Conservation (phyloP, 2,888 invertebrate species). For the Drosophila acutilabella region DNA sequence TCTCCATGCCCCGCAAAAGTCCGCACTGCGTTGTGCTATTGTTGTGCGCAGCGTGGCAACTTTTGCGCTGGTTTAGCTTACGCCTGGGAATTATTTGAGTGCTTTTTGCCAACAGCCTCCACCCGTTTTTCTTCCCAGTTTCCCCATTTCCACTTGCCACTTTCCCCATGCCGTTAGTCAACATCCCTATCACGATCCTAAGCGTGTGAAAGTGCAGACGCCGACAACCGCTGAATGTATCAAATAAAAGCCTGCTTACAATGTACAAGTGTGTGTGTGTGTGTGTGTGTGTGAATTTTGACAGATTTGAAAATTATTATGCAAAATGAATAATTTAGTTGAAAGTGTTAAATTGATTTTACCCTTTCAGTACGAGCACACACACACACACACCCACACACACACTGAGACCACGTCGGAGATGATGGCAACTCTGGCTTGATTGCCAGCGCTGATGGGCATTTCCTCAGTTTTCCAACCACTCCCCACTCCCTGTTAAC, state of each 20-base stretch:
- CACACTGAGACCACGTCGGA: slow-evolving; percentile 39
- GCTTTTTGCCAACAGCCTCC: slow-evolving; percentile 63
- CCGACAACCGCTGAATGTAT: slow-evolving; percentile 65
- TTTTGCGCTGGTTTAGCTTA: slow-evolving; percentile 79
- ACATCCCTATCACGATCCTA: slow-evolving; percentile 49
- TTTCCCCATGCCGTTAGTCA: slow-evolving; percentile 7
- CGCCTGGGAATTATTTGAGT: slow-evolving; percentile 81
- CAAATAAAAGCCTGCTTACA: slow-evolving; percentile 60
- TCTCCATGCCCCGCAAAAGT: not conserved
- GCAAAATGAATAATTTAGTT: slow-evolving; percentile 82
- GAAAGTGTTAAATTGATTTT: slow-evolving; percentile 84
- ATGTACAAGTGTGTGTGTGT: slow-evolving; percentile 15
- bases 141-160: slow-evolving; percentile 1
- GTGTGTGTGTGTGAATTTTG: slow-evolving; percentile 69
- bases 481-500: not conserved
- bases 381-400: not conserved
- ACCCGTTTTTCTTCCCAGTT: not conserved
- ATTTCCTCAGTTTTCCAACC: slow-evolving; percentile 30
- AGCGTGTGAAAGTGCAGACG: slow-evolving; percentile 81
- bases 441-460: slow-evolving; percentile 55
- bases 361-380: slow-evolving; percentile 57
- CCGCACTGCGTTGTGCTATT: slow-evolving; percentile 53
- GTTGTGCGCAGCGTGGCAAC: slow-evolving; percentile 73
- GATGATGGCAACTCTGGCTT: slow-evolving; percentile 60
- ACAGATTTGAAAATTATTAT: slow-evolving; percentile 83